These are phyloP conservation scores for Metallyticus violacea DNA, from an alignment of 2,888 invertebrate genomes.

Conservation along the genomic window DNA sequence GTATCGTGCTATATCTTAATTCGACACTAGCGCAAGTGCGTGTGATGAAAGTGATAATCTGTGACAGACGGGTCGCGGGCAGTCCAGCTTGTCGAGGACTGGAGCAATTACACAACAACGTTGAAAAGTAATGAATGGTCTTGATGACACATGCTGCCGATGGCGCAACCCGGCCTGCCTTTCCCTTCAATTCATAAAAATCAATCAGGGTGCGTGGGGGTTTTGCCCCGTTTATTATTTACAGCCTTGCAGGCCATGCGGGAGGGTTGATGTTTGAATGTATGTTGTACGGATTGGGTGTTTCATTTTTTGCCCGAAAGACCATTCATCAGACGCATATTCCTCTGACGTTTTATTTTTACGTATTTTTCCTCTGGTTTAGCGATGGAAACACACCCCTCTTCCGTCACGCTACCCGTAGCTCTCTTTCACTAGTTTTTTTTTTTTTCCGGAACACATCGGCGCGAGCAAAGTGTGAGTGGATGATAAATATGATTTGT, in stretches of 20 bases:
- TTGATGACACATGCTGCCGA: background rate
- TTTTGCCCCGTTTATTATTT: background rate
- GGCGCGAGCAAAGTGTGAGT: background rate
- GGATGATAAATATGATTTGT: constrained; percentile 17
- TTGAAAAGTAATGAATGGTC: background rate
- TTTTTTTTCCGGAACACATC: background rate
- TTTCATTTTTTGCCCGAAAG: background rate
- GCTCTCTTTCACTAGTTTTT: background rate
- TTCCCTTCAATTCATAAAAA: constrained; percentile 12
- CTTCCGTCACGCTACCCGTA: background rate
- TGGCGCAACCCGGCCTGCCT: background rate
- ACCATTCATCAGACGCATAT: constrained; percentile 16
- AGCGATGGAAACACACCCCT: background rate
- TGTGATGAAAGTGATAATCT: background rate
- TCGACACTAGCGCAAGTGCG: too few species aligned
- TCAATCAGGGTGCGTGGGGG: background rate
- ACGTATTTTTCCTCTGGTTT: constrained; percentile 5
- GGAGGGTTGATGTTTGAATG: too few species aligned
- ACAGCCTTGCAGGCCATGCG: background rate
- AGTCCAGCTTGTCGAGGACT: background rate
- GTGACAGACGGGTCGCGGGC: background rate
- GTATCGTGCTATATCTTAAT: background rate
- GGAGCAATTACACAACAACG: background rate
- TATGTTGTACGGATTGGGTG: background rate
- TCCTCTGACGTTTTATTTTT: constrained; percentile 4